Evolutionary conservation across 2,888 invertebrate genomes (phyloP).

Genomic region (Leptopilina myrica): DNA sequence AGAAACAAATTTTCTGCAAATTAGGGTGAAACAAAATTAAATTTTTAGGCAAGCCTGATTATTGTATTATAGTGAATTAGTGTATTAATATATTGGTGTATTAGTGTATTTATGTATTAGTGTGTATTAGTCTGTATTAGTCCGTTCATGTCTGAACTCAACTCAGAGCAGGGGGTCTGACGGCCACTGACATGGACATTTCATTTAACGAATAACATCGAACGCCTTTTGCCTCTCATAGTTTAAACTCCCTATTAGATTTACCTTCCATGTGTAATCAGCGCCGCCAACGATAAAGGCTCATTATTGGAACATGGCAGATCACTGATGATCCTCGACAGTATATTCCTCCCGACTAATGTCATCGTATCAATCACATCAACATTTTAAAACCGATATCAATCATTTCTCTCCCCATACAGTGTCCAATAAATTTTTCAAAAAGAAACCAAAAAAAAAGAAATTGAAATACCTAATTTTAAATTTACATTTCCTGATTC

Average conservation of each 20-base stretch:
- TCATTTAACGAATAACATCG: constrained; percentile 62
- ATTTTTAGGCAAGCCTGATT: no score
- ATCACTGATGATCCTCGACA: constrained; percentile 34
- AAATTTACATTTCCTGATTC: no score
- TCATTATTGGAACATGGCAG: constrained; percentile 37
- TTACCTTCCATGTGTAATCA: constrained; percentile 44
- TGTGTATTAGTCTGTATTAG: no score
- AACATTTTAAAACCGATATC: background rate
- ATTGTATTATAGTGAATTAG: no score
- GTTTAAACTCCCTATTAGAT: constrained; percentile 43
- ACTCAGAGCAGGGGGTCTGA: constrained; percentile 61
- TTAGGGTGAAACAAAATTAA: no score
- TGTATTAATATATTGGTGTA: no score
- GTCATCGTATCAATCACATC: constrained; percentile 4
- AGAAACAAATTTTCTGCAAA: no score
- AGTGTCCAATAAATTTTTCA: no score
- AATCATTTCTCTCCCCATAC: background rate
- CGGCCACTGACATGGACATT: constrained; percentile 65
- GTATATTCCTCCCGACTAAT: background rate
- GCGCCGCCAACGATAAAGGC: constrained; percentile 7
- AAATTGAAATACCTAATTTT: no score
- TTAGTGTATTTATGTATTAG: no score
- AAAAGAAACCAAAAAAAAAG: no score
- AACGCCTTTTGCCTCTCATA: constrained; percentile 54
- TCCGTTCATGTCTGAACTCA: constrained; percentile 41